Percentiles rank a stretch among this genome's conserved stretches.
These are phyloP conservation scores for Escarpia spicata DNA, from an alignment of 2,888 invertebrate species.

Conservation along the genomic window DNA sequence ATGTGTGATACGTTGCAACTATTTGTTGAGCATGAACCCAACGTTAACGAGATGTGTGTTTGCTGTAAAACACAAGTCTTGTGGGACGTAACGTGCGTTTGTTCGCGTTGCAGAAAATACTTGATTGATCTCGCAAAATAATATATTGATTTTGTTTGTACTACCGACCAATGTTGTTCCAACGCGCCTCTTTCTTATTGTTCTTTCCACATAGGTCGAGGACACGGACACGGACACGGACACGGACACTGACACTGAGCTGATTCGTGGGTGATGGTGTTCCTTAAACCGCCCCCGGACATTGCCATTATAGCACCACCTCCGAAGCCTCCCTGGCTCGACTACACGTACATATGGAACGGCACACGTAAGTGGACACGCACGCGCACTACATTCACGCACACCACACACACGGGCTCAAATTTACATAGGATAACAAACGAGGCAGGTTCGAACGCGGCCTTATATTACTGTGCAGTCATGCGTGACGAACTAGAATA, in stretches of 20 bases:
- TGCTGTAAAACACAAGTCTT: no score
- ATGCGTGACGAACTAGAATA: not conserved
- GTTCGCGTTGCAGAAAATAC: not conserved
- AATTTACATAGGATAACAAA: not conserved
- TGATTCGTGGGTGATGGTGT: not conserved
- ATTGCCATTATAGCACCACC: not conserved
- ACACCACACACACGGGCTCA: no score
- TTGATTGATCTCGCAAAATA: not conserved
- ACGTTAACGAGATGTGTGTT: no score
- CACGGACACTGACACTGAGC: not conserved
- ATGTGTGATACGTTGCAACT: not conserved
- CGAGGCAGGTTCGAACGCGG: not conserved
- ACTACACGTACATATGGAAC: not conserved
- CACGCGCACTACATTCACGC: no score
- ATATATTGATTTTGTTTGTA: not conserved
- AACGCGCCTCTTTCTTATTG: not conserved
- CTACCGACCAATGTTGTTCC: not conserved
- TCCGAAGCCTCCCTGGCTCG: not conserved
- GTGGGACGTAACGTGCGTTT: no score
- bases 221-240: not conserved
- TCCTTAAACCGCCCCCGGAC: not conserved
- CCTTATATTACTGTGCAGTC: not conserved
- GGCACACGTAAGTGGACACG: conserved; percentile 1
- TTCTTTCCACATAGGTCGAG: not conserved
- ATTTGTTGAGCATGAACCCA: not conserved